A percentile compares a stretch with the other conserved stretches of the same genome.
Evolutionary conservation across 2,797 vertebrate species (phyloP).

Genomic region (Tarsius wallacei): DNA sequence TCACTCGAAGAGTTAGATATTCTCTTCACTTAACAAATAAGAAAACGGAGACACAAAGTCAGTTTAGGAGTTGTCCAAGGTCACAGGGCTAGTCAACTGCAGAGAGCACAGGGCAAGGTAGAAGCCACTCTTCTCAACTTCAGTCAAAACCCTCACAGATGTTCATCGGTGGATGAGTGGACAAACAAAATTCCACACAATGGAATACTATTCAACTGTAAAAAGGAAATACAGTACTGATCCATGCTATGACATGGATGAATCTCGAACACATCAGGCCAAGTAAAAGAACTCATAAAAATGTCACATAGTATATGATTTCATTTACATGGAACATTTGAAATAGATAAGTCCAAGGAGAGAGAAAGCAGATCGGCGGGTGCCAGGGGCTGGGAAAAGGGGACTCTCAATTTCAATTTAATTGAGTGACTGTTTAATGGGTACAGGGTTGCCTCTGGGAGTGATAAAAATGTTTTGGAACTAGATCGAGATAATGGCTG

Average conservation of each 20-base stretch:
- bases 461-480: background rate
- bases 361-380: background rate
- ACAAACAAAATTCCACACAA: background rate
- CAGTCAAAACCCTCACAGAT: background rate
- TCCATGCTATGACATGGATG: accelerated
- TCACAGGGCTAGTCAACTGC: background rate
- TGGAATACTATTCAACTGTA: background rate
- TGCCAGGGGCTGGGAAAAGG: background rate
- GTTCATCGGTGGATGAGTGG: background rate
- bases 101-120: background rate
- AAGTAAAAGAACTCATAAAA: background rate
- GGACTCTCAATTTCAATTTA: too few relatives aligned
- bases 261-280: background rate
- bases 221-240: background rate
- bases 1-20: background rate
- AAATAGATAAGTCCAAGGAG: background rate
- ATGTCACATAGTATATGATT: background rate
- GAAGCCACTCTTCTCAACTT: background rate
- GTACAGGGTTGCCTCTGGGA: background rate
- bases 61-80: background rate
- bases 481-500: accelerated
- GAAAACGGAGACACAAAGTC: background rate
- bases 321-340: background rate
- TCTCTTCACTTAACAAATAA: background rate
- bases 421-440: background rate